These are phyloP conservation scores for Neomonachus schauinslandi DNA, from an alignment of 2,113 vertebrate species.

Conservation along the genomic window DNA sequence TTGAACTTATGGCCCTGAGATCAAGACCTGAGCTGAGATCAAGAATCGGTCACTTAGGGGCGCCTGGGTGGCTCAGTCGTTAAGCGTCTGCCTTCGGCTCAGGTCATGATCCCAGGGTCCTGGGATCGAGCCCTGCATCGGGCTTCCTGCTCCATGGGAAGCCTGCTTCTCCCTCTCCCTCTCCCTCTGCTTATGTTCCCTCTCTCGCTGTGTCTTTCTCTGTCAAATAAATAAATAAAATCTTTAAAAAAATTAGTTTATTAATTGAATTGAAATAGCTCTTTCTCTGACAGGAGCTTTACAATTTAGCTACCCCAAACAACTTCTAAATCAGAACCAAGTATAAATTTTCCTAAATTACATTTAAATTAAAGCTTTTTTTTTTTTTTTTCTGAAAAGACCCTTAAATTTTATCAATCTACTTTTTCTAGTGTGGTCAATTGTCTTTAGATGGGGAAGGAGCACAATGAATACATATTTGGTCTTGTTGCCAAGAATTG, in stretches of 20 bases:
- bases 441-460: background rate
- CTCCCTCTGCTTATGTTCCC: no score
- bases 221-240: no score
- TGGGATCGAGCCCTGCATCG: no score
- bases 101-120: no score
- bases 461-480: background rate
- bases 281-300: background rate
- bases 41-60: background rate
- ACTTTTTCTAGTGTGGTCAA: background rate
- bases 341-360: slow-evolving; percentile 36
- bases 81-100: no score
- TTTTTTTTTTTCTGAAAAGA: background rate
- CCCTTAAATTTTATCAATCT: background rate
- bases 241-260: background rate
- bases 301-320: background rate
- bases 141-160: no score
- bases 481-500: background rate
- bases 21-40: no score
- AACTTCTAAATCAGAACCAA: slow-evolving; percentile 27
- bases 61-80: no score
- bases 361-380: background rate
- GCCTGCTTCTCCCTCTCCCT: no score
- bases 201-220: no score
- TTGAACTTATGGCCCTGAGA: no score
- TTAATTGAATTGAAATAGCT: background rate